Conservation (phyloP, 1,140 invertebrate species). For the Neodiprion lecontei region DNA sequence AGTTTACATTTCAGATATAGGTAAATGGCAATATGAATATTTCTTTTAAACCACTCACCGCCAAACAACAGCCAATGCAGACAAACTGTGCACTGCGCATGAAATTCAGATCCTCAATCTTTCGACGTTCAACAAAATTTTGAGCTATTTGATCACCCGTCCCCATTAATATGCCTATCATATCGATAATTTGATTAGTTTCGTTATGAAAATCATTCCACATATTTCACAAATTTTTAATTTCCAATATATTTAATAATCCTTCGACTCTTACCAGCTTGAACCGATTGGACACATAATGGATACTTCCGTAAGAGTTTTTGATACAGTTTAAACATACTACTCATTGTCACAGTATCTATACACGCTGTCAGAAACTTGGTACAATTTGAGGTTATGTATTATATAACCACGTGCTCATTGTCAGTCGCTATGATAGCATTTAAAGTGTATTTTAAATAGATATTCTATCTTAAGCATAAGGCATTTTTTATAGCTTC, state of each 20-base stretch:
- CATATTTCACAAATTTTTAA: conserved; percentile 15
- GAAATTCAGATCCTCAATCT: conserved; percentile 56
- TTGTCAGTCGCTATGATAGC: too few species aligned
- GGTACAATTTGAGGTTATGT: not conserved
- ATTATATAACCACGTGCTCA: not conserved
- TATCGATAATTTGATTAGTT: conserved; percentile 19
- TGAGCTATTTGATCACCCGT: conserved; percentile 67
- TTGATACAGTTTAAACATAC: conserved; percentile 44
- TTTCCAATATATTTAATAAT: conserved; percentile 14
- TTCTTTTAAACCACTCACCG: conserved; percentile 49
- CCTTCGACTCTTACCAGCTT: conserved; percentile 47
- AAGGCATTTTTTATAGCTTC: too few species aligned
- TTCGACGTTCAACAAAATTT: conserved; percentile 61
- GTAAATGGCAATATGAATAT: conserved; percentile 13
- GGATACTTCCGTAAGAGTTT: conserved; percentile 46
- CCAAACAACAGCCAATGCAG: conserved; percentile 59
- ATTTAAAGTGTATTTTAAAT: too few species aligned
- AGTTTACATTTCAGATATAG: too few species aligned
- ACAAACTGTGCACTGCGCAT: conserved; percentile 59
- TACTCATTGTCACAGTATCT: conserved; percentile 30
- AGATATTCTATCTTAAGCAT: too few species aligned
- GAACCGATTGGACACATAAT: conserved; percentile 47
- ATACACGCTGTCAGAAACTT: too few species aligned
- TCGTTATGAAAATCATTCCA: conserved; percentile 14
- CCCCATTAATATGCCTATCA: conserved; percentile 64